These are phyloP conservation scores for Zaprionus vittiger DNA, from an alignment of 1,140 invertebrate genomes.

Conservation along the genomic window DNA sequence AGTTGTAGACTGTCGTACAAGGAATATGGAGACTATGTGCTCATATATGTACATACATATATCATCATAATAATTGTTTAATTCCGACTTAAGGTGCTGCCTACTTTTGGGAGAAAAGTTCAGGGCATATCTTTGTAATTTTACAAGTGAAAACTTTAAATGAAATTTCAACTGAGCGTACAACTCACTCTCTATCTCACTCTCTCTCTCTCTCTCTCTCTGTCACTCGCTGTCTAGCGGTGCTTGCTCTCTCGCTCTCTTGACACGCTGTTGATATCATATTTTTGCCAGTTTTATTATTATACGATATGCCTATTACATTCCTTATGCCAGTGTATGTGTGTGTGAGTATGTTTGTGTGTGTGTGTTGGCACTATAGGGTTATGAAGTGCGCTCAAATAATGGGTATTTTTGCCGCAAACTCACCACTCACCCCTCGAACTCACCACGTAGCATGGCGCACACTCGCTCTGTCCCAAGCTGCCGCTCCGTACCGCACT, in stretches of 20 bases:
- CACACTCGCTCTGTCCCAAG: slow-evolving; percentile 1
- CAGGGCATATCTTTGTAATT: background rate
- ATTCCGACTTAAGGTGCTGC: background rate
- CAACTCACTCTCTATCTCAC: background rate
- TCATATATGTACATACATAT: no score
- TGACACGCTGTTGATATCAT: slow-evolving; percentile 81
- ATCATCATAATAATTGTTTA: background rate
- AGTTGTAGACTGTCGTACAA: background rate
- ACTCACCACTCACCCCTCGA: slow-evolving; percentile 5
- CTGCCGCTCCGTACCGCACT: background rate
- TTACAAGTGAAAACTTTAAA: slow-evolving; percentile 36
- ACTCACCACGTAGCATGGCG: slow-evolving; percentile 29
- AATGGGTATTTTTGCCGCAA: slow-evolving; percentile 59
- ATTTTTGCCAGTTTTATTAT: slow-evolving; percentile 81
- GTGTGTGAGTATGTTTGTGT: no score
- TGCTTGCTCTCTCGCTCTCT: slow-evolving; percentile 19
- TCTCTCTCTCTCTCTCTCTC: background rate
- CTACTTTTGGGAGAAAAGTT: slow-evolving; percentile 24
- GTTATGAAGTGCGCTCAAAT: slow-evolving; percentile 52
- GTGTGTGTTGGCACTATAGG: slow-evolving; percentile 11
- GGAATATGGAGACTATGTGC: slow-evolving; percentile 15
- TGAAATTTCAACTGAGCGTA: slow-evolving; percentile 41
- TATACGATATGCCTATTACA: slow-evolving; percentile 67
- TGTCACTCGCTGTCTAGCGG: slow-evolving; percentile 8
- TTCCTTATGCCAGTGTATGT: slow-evolving; percentile 37